Base-by-base conservation (phyloP, 2,888 invertebrate genomes). In the Leptopilina syphax region DNA sequence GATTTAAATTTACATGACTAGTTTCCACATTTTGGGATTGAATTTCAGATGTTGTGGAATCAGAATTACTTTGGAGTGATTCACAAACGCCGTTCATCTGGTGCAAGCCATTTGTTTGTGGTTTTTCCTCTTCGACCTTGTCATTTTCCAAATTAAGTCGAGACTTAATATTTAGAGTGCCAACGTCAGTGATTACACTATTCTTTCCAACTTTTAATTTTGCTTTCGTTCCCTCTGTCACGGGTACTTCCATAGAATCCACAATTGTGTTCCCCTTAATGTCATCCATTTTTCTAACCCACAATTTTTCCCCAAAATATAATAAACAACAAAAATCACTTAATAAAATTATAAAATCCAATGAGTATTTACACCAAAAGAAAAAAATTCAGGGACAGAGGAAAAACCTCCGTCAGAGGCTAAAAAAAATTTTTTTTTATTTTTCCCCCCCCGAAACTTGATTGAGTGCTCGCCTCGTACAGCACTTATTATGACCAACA, bases 1-100 rank as follows among this genome's bases (percentile, higher is more conserved):
- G 87, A 65, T 79, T 80, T 13, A 79, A 82, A 84, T 87, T 88
- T 86, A 87, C 86, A 88, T 90, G 90, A 91, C 90, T 91, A 91
- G 91, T 88, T 87, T 90, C 89, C 85, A 86, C 84, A 78, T 83
- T 84, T 82, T 87, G 86, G 78, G 86, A 81, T 86, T 88, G 85
- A 41, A 83, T 80, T 77, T 83, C 82, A 83, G 82, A 86, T 6
- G 83, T 77, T 50, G 81, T 81, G 65, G 82, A 85, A 9, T 84
- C 78, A n/a, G 82, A 79, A 67, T 88, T 86, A 63, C 86, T 80
- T 81, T 86, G 84, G 50, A 87, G 87, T 13, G 87, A 88, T 68
- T 89, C 89, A 82, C 87, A 90, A 78, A 87, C 82, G 41, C 91
- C 91, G 80, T 92, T 92, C 47, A 89, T 83, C 80, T 89, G 89